Conservation (phyloP, 1,140 invertebrate species). For the Hyphantria cunea region DNA sequence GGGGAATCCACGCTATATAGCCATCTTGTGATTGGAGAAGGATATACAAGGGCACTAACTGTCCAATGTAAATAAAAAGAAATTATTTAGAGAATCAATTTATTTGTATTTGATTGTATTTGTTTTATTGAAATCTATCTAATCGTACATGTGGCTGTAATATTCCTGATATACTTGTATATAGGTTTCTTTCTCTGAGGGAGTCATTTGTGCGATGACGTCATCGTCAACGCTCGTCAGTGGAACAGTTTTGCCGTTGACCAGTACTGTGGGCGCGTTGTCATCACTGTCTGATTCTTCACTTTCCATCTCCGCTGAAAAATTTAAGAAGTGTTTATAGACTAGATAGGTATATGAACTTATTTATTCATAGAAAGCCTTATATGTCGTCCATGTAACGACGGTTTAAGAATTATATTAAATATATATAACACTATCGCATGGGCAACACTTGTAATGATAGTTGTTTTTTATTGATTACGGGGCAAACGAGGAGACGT, state of each 20-base stretch:
- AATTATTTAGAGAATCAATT: constrained; percentile 3
- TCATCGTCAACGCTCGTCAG: constrained; percentile 87
- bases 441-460: too few species aligned
- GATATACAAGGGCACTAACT: too few species aligned
- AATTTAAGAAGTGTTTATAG: background rate
- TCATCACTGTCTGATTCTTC: constrained; percentile 94
- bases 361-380: too few species aligned
- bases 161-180: constrained; percentile 97
- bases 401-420: too few species aligned
- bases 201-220: constrained; percentile 94
- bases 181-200: constrained; percentile 95
- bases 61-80: background rate
- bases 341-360: too few species aligned
- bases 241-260: constrained; percentile 90
- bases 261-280: constrained; percentile 90
- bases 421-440: too few species aligned
- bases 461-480: too few species aligned
- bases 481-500: too few species aligned
- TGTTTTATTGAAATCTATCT: constrained; percentile 29
- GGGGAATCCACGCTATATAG: too few species aligned
- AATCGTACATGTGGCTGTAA: constrained; percentile 91
- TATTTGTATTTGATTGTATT: constrained; percentile 19
- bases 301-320: constrained; percentile 87
- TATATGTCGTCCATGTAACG: too few species aligned
- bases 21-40: too few species aligned